Base-by-base conservation (phyloP, 2,797 vertebrate species). In the Odontamblyopus lacepedii region DNA sequence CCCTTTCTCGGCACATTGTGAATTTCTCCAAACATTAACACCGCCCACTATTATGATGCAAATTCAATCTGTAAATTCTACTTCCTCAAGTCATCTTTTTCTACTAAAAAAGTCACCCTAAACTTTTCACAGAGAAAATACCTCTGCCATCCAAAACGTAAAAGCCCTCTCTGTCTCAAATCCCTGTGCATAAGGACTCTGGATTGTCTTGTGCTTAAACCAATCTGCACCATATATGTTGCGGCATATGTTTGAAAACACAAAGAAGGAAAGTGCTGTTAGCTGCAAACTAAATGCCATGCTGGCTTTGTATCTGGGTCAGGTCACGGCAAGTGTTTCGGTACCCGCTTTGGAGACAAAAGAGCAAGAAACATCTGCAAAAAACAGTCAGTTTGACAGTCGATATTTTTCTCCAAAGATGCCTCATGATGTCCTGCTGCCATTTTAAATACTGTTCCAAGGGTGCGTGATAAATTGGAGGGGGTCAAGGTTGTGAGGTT, bases 401-500 rank as follows among this genome's bases (percentile, higher is more conserved):
- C 69, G 29, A n/a, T 73, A 18, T 76, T 73, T 77, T 63, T 35
- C 74, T n/a, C 64, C 63, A 44, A 55, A 63, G 44, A 73, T 6
- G 16, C 41, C 9, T n/a, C 27, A 53, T 67, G 9, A 53, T 4
- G 30, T 26, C 44, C 9, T 7, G 38, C 35, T 81, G 70, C 67
- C 71, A 75, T 80, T 64, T 57, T 18, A 69, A 75, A 83, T 83
- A 85, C 71, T 68, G 19, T 53, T 69, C 44, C 69, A 70, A 81
- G 76, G 81, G 82, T 78, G n/a, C 72, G 69, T 70, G 74, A 63
- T 63, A 64, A 83, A 78, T 79, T 74, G 60, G 63, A 60, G 57
- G 71, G 35, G 62, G 51, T 83, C 76, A 65, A 76, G 71, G 71
- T 80, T 77, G 74, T 75, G 73, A 80, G 76, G 81, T 73, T 83